These are phyloP conservation scores for Hydroisotoma schaefferi DNA, from an alignment of 2,888 invertebrate species.

Conservation along the genomic window DNA sequence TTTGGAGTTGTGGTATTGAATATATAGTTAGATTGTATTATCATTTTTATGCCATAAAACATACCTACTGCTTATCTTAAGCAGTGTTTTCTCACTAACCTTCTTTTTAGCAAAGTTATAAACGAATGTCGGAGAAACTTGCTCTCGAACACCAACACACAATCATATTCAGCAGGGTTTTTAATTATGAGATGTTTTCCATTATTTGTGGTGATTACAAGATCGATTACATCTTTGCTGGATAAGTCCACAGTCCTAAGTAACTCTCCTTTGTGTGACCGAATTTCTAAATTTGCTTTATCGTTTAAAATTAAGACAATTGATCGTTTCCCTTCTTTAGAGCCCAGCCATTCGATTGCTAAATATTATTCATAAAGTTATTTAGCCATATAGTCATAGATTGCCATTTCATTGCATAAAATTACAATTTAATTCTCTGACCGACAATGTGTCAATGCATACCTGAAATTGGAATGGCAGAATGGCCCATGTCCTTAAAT, in stretches of 20 bases:
- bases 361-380: constrained; percentile 5
- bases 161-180: constrained; percentile 57
- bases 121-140: constrained; percentile 53
- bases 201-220: constrained; percentile 52
- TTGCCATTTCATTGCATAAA: no score
- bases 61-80: neutral
- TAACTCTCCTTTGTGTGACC: constrained; percentile 52
- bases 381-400: constrained; percentile 4
- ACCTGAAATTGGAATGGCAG: neutral
- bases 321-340: constrained; percentile 50
- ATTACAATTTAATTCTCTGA: constrained; percentile 11
- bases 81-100: constrained; percentile 46
- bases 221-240: constrained; percentile 45
- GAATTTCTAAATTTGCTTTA: constrained; percentile 52
- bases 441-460: neutral
- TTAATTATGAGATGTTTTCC: constrained; percentile 53
- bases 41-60: no score
- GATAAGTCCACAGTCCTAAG: constrained; percentile 55
- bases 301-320: constrained; percentile 53
- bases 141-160: constrained; percentile 49
- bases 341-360: constrained; percentile 54
- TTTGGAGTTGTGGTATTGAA: no score
- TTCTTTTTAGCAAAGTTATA: constrained; percentile 52
- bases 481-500: constrained; percentile 14
- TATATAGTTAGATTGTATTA: no score